Evolutionary conservation across 2,113 vertebrate species (phyloP).

Genomic region (Progne subis): DNA sequence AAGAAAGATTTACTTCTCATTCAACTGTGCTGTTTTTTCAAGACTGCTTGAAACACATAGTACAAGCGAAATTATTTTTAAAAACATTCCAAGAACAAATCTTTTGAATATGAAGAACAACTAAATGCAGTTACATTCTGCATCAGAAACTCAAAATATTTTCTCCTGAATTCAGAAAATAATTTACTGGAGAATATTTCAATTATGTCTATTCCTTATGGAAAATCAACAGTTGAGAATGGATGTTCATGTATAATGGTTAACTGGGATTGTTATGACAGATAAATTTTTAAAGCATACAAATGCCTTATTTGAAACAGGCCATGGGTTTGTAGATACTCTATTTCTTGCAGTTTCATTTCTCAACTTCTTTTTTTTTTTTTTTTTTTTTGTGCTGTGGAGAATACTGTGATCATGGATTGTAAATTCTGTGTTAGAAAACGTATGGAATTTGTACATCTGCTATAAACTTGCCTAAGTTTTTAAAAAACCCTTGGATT

Average conservation of each 20-base stretch:
- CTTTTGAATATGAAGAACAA: background rate
- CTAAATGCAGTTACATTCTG: background rate
- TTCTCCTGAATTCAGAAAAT: background rate
- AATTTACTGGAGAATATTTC: background rate
- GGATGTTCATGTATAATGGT: background rate
- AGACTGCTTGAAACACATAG: background rate
- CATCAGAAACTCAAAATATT: background rate
- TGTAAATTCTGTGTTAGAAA: background rate
- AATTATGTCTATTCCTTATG: background rate
- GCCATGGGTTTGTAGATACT: background rate
- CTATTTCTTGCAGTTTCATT: background rate
- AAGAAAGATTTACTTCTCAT: background rate
- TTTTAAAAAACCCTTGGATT: background rate
- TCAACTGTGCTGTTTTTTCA: background rate
- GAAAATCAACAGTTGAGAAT: background rate
- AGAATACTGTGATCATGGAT: background rate
- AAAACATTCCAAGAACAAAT: background rate
- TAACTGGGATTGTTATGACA: background rate
- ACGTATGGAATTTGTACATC: background rate
- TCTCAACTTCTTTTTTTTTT: background rate
- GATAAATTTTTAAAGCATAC: background rate
- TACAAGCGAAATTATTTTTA: background rate
- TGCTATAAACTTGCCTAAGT: background rate
- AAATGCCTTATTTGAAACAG: background rate
- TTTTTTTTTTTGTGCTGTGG: background rate